Conservation (phyloP, 2,113 vertebrate genomes). For the Himantopus leucocephalus region DNA sequence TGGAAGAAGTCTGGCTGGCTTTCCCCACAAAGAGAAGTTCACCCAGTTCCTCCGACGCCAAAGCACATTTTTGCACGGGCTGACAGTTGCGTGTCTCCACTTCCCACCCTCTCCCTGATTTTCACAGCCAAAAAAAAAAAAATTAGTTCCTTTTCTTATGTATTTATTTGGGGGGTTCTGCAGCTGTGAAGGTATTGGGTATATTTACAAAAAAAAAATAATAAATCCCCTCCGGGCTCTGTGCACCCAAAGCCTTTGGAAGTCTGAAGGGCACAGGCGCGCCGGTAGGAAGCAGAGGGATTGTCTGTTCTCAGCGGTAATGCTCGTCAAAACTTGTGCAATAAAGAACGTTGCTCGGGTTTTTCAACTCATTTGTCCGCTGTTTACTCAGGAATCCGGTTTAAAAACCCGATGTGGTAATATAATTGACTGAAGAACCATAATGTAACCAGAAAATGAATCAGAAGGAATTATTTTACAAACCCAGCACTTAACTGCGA, state of each 20-base stretch:
- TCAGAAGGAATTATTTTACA: slow-evolving; percentile 52
- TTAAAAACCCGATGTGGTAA: slow-evolving; percentile 34
- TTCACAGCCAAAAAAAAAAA: background rate
- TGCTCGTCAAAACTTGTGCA: background rate
- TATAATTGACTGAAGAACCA: slow-evolving; percentile 55
- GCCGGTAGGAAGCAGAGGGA: background rate
- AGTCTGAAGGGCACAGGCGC: rapidly evolving
- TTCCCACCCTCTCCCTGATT: rapidly evolving
- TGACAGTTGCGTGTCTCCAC: rapidly evolving
- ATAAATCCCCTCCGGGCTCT: background rate
- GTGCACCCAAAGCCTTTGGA: background rate
- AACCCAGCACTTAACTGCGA: slow-evolving; percentile 42
- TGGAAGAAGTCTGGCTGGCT: background rate
- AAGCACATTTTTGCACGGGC: background rate
- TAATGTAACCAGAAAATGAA: slow-evolving; percentile 58
- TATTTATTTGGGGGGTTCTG: background rate
- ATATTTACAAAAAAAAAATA: background rate
- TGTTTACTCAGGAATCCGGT: slow-evolving; percentile 31
- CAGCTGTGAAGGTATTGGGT: background rate
- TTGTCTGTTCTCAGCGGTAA: background rate
- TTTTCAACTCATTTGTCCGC: slow-evolving; percentile 14
- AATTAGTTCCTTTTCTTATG: background rate
- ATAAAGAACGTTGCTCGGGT: background rate
- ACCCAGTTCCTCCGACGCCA: background rate
- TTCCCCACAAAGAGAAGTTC: background rate